Base-by-base conservation (phyloP, 2,888 invertebrate species). In the Zygogramma bicolorata region DNA sequence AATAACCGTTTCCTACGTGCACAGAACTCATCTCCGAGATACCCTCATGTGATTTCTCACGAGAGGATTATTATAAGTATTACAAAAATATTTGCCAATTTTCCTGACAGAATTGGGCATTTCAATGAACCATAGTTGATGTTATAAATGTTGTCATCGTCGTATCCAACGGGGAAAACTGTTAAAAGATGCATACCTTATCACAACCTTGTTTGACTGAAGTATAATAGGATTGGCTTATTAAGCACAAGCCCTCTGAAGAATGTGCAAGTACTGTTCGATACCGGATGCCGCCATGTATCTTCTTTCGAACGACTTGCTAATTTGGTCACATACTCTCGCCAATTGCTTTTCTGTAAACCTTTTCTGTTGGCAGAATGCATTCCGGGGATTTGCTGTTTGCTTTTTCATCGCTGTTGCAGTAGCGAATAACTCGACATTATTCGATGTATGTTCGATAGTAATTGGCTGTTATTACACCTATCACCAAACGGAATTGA, bases 221-320 rank as follows among this genome's bases (percentile, higher is more conserved):
- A 49, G 49, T 22, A 49, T 20, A 49, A 49, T 20, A 49, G 49
- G 25, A 25, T 13, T 53, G 22, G 53, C 13, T 25, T 53, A 53
- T 46, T 46, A 53, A 10, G 8, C 53, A 53, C 13, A 13, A 53
- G 25, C 25, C 25, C 27, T 53, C 27, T 27, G 46, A 27, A 25
- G 53, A 27, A 53, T 53, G n/a, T 53, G 5, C 27, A 53, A 53
- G 27, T 25, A 53, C 25, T 58, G 53, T 72, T 68, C 73, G 71
- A 70, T 58, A 73, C 74, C 75, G 71, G 75, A 75, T 74, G 65
- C 72, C 62, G 66, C 57, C 53, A 57, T 29, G 65, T 58, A 65
- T 65, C 27, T 34, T 38, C 61, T 25, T n/a, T 38, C 25, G 25
- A 61, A 60, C 60, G 22, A 40, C 65, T 59, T 27, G 59, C 71